Percentiles rank a stretch among this genome's conserved stretches.
Conservation (phyloP, 2,113 vertebrate species). For the Elephas maximus region DNA sequence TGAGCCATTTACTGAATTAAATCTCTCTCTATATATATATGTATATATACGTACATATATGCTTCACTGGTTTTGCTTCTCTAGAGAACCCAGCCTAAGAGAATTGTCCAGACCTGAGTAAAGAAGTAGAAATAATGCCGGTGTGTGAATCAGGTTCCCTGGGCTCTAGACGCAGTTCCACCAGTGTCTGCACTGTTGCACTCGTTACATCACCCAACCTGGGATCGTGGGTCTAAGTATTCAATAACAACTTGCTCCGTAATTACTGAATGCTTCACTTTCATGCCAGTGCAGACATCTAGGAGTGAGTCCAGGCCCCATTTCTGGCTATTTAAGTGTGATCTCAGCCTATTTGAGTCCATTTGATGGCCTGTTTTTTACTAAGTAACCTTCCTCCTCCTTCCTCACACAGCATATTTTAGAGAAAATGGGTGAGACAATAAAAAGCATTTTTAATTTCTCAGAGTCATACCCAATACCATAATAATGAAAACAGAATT, state of each 20-base stretch:
- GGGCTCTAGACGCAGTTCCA: background rate
- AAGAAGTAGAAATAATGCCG: background rate
- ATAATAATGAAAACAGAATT: constrained; percentile 9
- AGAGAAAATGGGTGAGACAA: background rate
- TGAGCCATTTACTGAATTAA: no score
- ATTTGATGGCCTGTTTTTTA: background rate
- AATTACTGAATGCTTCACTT: background rate
- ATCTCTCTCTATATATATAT: no score
- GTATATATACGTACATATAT: no score
- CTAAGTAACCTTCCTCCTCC: background rate
- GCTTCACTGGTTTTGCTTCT: no score
- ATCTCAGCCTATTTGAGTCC: background rate
- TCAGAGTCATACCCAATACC: background rate
- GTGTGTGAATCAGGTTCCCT: background rate
- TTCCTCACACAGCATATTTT: background rate
- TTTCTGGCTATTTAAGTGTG: background rate
- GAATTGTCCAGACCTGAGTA: background rate
- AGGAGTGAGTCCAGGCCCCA: background rate
- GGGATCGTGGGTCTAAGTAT: background rate
- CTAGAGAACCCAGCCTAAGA: no score
- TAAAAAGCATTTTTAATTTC: constrained; percentile 4
- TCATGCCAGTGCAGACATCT: background rate
- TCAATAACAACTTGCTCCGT: background rate
- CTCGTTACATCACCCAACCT: background rate
- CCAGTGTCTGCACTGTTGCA: background rate